Evolutionary conservation across 1,140 invertebrate genomes (phyloP).

Genomic region (Uloborus diversus): DNA sequence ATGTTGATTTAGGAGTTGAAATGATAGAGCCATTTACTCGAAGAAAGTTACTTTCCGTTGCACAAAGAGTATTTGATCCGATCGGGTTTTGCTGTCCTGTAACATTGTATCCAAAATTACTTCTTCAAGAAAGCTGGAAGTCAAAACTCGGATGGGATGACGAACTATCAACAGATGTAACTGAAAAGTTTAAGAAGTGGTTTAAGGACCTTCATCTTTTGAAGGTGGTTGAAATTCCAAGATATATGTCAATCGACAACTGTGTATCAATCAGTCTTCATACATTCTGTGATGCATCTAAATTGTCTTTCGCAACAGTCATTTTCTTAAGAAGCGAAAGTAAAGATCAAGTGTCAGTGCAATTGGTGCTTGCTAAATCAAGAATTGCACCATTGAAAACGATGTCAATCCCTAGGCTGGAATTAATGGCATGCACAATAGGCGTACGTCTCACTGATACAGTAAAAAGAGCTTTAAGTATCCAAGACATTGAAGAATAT

Average conservation of each 20-base stretch:
- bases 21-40: background rate
- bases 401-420: background rate
- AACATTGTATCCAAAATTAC: background rate
- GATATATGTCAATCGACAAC: background rate
- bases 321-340: background rate
- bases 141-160: slow-evolving; percentile 10
- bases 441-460: background rate
- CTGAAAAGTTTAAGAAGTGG: slow-evolving; percentile 4
- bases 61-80: background rate
- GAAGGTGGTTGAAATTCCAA: background rate
- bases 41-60: background rate
- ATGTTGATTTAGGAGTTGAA: background rate
- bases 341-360: background rate
- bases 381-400: slow-evolving; percentile 8
- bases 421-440: background rate
- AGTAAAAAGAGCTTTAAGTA: background rate
- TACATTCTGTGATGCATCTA: slow-evolving; percentile 4
- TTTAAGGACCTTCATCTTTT: slow-evolving; percentile 3
- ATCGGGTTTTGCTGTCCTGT: slow-evolving; percentile 18
- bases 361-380: background rate
- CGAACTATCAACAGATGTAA: background rate
- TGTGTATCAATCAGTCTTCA: background rate
- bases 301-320: background rate
- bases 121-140: slow-evolving; percentile 11
- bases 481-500: background rate